These are phyloP conservation scores for Heptranchias perlo DNA, from an alignment of 2,113 vertebrate species.

Conservation along the genomic window DNA sequence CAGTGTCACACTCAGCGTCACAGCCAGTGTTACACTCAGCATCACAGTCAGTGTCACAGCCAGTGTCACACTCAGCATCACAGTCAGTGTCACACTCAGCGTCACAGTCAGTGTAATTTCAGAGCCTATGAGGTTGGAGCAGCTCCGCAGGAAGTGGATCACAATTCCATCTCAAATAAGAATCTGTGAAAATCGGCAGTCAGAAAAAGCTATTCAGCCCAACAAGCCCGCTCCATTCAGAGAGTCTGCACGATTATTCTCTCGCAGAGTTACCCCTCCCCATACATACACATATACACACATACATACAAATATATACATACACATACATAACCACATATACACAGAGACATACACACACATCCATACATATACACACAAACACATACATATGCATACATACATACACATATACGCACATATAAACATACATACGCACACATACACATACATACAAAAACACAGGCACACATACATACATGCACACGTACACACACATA, in stretches of 20 bases:
- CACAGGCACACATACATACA: not conserved
- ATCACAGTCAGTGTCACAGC: not conserved
- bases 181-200: too few species aligned
- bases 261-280: too few species aligned
- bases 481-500: too few species aligned
- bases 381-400: too few species aligned
- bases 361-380: too few species aligned
- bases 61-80: too few species aligned
- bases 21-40: not conserved
- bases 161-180: not conserved
- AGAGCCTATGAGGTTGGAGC: not conserved
- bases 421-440: not conserved
- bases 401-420: too few species aligned
- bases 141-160: not conserved
- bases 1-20: not conserved
- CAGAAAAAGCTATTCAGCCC: too few species aligned
- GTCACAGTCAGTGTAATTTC: not conserved
- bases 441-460: not conserved
- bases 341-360: not conserved
- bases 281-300: too few species aligned
- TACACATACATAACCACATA: not conserved
- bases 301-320: not conserved
- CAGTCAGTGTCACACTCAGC: not conserved
- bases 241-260: too few species aligned
- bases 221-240: too few species aligned